These are phyloP conservation scores for Alouatta palliata DNA, from an alignment of 2,113 vertebrate species.

Conservation along the genomic window DNA sequence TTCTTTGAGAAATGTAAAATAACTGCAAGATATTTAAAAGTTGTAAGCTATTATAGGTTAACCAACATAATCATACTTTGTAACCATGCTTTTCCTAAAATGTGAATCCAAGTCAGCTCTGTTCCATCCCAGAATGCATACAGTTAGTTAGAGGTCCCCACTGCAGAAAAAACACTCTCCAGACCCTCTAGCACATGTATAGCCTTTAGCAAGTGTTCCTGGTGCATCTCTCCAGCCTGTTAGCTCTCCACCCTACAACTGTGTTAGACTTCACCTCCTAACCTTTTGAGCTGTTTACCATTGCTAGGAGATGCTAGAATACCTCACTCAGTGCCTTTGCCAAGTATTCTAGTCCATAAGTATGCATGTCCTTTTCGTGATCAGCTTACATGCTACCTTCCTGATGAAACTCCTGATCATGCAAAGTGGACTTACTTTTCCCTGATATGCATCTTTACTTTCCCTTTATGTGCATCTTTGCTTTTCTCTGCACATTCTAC, in stretches of 20 bases:
- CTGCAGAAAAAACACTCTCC: fast-evolving
- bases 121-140: background rate
- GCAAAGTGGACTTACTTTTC: background rate
- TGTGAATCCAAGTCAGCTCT: background rate
- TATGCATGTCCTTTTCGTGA: fast-evolving
- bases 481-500: background rate
- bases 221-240: fast-evolving
- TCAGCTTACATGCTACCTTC: background rate
- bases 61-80: background rate
- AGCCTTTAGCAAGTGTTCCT: background rate
- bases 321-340: background rate
- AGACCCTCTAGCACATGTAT: fast-evolving
- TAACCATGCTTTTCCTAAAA: background rate
- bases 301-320: background rate
- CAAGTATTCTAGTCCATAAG: background rate
- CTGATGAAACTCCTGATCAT: background rate
- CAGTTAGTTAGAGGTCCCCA: fast-evolving
- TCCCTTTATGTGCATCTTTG: background rate
- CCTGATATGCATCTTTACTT: background rate
- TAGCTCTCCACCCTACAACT: fast-evolving
- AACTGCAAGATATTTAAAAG: background rate
- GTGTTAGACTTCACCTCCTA: background rate
- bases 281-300: background rate
- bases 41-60: background rate
- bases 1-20: background rate